A percentile compares a stretch with the other conserved stretches of the same genome.
These are phyloP conservation scores for Rhaphigaster nebulosa DNA, from an alignment of 2,888 invertebrate genomes.

Conservation along the genomic window DNA sequence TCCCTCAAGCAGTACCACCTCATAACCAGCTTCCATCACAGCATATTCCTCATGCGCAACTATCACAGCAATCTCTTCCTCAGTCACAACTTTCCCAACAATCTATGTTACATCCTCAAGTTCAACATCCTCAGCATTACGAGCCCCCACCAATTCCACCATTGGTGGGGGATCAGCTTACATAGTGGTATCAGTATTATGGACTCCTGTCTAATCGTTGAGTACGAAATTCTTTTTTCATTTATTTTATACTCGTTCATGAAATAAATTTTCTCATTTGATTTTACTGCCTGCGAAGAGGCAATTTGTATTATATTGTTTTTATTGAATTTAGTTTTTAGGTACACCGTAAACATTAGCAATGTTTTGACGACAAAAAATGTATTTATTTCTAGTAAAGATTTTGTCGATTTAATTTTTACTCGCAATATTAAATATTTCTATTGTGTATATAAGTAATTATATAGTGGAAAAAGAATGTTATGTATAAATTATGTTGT, in stretches of 20 bases:
- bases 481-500: slow-evolving; percentile 56
- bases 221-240: slow-evolving; percentile 23
- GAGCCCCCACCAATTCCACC: slow-evolving; percentile 41
- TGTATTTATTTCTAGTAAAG: slow-evolving; percentile 56
- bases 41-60: neutral
- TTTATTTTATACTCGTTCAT: slow-evolving; percentile 54
- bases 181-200: slow-evolving; percentile 58
- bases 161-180: slow-evolving; percentile 51
- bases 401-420: slow-evolving; percentile 51
- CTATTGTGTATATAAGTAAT: slow-evolving; percentile 53
- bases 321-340: slow-evolving; percentile 57
- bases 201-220: slow-evolving; percentile 33
- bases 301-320: slow-evolving; percentile 58
- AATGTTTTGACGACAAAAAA: slow-evolving; percentile 26
- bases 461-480: slow-evolving; percentile 50
- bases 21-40: neutral
- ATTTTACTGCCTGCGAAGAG: slow-evolving; percentile 57
- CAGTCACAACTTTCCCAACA: slow-evolving; percentile 1
- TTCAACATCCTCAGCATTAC: slow-evolving; percentile 36
- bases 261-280: slow-evolving; percentile 51
- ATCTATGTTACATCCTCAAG: slow-evolving; percentile 19
- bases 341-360: slow-evolving; percentile 3
- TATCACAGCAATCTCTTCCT: slow-evolving; percentile 12
- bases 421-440: slow-evolving; percentile 57
- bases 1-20: neutral